These are phyloP conservation scores for Eira barbara DNA, from an alignment of 2,113 vertebrate genomes.

Conservation along the genomic window DNA sequence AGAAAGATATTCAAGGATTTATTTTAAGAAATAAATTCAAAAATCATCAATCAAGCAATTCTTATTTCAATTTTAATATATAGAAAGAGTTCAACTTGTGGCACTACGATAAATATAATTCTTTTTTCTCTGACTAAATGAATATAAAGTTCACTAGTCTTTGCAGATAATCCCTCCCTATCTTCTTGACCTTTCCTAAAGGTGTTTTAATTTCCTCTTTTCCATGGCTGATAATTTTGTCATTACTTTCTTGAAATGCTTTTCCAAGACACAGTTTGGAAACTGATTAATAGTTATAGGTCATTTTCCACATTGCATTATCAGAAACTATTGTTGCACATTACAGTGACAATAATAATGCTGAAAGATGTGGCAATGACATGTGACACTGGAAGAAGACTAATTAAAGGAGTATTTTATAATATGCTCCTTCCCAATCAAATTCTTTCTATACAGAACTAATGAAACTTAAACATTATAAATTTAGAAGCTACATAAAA, in stretches of 20 bases:
- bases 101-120: not conserved
- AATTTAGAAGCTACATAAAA: not conserved
- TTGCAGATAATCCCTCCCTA: constrained; percentile 40
- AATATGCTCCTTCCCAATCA: not conserved
- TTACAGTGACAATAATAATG: not conserved
- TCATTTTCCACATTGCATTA: not conserved
- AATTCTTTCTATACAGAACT: not conserved
- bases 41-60: not conserved
- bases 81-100: not conserved
- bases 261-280: constrained; percentile 20
- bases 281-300: not conserved
- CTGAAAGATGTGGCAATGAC: not conserved
- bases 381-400: not conserved
- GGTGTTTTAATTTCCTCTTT: constrained; percentile 48
- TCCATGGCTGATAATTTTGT: constrained; percentile 30
- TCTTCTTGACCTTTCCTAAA: constrained; percentile 60
- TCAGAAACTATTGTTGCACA: not conserved
- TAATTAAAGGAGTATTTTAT: not conserved
- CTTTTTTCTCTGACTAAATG: constrained; percentile 12
- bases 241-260: constrained; percentile 25
- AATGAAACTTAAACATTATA: not conserved
- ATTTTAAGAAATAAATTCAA: not conserved
- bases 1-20: not conserved
- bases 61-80: constrained; percentile 15
- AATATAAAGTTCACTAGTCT: constrained; percentile 57